Percentiles rank a stretch among this genome's conserved stretches.
phyloP scores from a whole-genome alignment of 2,797 vertebrate genomes.

The Betta splendens region DNA sequence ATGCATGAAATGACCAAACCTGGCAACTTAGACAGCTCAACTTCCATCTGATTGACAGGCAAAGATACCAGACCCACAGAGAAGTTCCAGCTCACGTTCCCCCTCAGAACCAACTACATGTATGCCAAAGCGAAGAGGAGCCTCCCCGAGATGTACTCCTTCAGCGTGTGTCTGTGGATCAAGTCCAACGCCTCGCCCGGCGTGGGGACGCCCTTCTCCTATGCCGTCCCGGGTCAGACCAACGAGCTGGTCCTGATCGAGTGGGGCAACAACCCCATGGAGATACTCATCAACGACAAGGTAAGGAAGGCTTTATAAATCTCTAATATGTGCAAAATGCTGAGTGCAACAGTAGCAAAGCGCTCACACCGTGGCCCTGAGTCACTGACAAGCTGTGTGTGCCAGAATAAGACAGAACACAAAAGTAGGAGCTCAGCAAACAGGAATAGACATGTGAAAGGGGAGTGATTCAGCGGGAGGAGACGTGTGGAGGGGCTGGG shows the following conservation, averaged over 20 bases:
- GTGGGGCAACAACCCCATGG: constrained; percentile 99
- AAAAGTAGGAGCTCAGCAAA: constrained; percentile 32
- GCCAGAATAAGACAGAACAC: constrained; percentile 12
- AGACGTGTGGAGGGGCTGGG: not conserved
- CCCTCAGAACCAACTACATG: constrained; percentile 97
- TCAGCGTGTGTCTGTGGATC: constrained; percentile 96
- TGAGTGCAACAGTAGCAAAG: not conserved
- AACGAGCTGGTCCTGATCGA: constrained; percentile 97
- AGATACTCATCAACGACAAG: constrained; percentile 98
- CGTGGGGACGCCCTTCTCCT: constrained; percentile 95
- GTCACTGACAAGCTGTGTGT: constrained; percentile 14
- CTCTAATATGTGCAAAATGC: not conserved
- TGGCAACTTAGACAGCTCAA: too few relatives aligned
- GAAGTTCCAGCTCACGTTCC: constrained; percentile 95
- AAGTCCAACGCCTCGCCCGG: constrained; percentile 93
- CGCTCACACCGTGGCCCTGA: constrained; percentile 1
- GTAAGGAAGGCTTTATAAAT: too few relatives aligned
- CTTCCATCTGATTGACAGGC: constrained; percentile 71
- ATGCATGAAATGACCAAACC: too few relatives aligned
- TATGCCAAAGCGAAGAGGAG: constrained; percentile 94
- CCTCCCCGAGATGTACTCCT: constrained; percentile 97
- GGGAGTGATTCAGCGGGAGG: constrained; percentile 33
- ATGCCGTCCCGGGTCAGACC: constrained; percentile 91
- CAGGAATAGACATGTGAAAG: constrained; percentile 13
- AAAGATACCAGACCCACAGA: constrained; percentile 90